These are phyloP conservation scores for Nannobrachium achirus DNA, from an alignment of 2,113 vertebrate species.

Conservation along the genomic window DNA sequence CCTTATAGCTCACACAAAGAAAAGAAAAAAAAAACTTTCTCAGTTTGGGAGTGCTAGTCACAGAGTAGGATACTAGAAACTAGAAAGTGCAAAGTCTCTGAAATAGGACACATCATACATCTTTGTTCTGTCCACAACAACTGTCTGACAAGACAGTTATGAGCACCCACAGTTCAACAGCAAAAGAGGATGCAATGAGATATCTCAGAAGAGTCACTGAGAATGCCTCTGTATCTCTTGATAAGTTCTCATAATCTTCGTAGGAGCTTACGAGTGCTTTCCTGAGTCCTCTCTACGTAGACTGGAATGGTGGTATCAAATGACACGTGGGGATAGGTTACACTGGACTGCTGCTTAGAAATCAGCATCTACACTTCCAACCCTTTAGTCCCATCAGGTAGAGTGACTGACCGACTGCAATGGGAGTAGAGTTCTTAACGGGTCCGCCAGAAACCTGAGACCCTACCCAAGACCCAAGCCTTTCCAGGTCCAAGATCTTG, in stretches of 20 bases:
- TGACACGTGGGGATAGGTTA: neutral
- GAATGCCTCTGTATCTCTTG: neutral
- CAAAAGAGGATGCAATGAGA: slow-evolving; percentile 1
- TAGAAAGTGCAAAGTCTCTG: slow-evolving; percentile 10
- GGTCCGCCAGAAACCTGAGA: too few relatives aligned
- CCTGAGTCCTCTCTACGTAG: neutral
- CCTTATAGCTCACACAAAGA: too few relatives aligned
- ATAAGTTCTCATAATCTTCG: slow-evolving; percentile 11
- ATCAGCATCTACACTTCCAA: slow-evolving; percentile 10
- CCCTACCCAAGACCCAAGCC: too few relatives aligned
- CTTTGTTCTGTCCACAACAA: slow-evolving; percentile 10
- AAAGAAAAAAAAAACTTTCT: neutral
- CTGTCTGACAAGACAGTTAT: neutral
- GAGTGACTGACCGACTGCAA: too few relatives aligned
- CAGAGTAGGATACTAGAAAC: neutral
- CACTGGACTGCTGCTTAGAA: neutral
- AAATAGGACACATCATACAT: neutral
- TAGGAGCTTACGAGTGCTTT: slow-evolving; percentile 1
- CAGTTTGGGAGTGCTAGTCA: neutral
- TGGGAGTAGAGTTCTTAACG: too few relatives aligned
- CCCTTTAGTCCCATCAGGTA: neutral
- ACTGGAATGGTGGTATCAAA: neutral
- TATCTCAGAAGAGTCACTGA: neutral
- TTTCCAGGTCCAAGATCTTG: too few relatives aligned
- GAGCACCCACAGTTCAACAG: too few relatives aligned